Evolutionary conservation across 2,797 vertebrate genomes (phyloP), one percentile per base, ranked within the genome.

Genomic region (Aeoliscus strigatus): DNA sequence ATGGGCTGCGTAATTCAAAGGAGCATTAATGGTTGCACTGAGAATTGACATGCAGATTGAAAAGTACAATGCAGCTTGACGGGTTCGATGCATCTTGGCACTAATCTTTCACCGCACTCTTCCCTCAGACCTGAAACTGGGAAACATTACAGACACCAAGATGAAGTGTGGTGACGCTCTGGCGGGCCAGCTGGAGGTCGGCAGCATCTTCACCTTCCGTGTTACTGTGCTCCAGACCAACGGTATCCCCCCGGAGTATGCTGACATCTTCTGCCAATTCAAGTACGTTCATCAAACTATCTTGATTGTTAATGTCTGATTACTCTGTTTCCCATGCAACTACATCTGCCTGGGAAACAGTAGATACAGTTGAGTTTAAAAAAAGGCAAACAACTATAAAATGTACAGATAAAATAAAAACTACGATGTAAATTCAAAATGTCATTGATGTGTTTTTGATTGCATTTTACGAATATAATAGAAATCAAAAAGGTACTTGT

Each of bases 251-350:
- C 91, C 91, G 0, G 96, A 99, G 62, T 99, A 96, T 0, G 95
- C 96, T 0, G 96, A 99, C 44, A 97, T 99, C 75, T 99, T 99
- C 82, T 99, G 96, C 77, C 96, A 99, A 51, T 99, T 99, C 89
- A 99, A 99, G 96, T 99, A 87, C 93, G 96, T 87, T 27, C 24
- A 24, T 56, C 3, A 12, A 18, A 49, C 18, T 21, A 3, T 21
- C 18, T 21, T 21, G 18, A 21, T 3, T 21, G 6, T 3, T 21
- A 3, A 21, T 21, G 18, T 21, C 6, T 21, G n/a, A n/a, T n/a
- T n/a, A n/a, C n/a, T n/a, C n/a, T n/a, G n/a, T n/a, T n/a, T n/a
- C n/a, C n/a, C n/a, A n/a, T n/a, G n/a, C n/a, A n/a, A n/a, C n/a
- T n/a, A n/a, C n/a, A n/a, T n/a, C n/a, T n/a, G n/a, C n/a, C n/a